Percentiles rank a stretch among this genome's conserved stretches.
Conservation (phyloP, 2,797 vertebrate species). For the Craterocephalus amniculus region DNA sequence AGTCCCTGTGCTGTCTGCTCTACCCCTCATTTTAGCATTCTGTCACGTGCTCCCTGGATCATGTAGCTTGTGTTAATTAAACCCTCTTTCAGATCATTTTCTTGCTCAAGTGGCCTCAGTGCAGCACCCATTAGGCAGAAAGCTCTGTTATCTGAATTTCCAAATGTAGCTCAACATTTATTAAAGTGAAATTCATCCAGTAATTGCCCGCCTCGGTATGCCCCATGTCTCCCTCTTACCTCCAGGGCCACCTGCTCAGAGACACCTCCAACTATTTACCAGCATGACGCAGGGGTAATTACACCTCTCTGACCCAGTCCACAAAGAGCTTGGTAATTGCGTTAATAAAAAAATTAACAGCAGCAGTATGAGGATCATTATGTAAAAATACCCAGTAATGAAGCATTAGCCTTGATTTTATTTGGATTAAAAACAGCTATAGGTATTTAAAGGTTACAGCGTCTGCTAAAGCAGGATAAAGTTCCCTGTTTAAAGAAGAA, state of each 20-base stretch:
- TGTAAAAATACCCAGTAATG: constrained; percentile 88
- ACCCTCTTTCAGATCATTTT: constrained; percentile 94
- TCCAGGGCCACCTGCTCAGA: constrained; percentile 91
- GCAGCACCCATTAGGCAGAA: constrained; percentile 88
- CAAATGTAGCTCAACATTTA: constrained; percentile 95
- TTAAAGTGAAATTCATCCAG: constrained; percentile 96
- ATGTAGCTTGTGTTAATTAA: constrained; percentile 93
- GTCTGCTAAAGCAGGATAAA: constrained; percentile 66
- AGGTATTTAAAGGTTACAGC: constrained; percentile 79
- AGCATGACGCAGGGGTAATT: constrained; percentile 84
- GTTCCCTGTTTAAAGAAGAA: constrained; percentile 28
- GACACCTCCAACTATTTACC: constrained; percentile 85
- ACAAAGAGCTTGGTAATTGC: constrained; percentile 86
- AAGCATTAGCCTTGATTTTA: constrained; percentile 89
- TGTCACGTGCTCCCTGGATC: constrained; percentile 83
- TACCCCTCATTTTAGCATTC: constrained; percentile 76
- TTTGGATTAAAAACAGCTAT: constrained; percentile 88
- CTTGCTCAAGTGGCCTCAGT: constrained; percentile 90
- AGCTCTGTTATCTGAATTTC: constrained; percentile 93
- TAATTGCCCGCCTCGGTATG: constrained; percentile 91
- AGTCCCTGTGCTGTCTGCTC: constrained; percentile 67
- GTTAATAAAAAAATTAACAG: constrained; percentile 87
- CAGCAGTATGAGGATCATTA: constrained; percentile 86
- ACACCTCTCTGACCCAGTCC: constrained; percentile 82
- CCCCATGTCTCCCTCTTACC: constrained; percentile 91